Conservation (phyloP, 1,140 invertebrate species). For the Oryzaephilus surinamensis region DNA sequence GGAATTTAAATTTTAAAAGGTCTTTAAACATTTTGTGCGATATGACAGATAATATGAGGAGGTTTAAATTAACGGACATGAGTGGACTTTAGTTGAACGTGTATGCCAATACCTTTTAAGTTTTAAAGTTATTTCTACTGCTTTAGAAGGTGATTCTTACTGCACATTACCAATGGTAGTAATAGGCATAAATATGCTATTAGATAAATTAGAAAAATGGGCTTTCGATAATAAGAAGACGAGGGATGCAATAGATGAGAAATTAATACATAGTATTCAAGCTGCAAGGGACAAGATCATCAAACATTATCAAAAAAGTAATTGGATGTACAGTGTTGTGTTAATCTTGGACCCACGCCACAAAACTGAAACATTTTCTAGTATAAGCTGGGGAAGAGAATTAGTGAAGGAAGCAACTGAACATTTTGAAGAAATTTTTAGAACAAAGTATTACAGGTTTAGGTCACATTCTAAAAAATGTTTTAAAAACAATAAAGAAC, state of each 20-base stretch:
- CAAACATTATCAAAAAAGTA: conserved; percentile 2
- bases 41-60: conserved; percentile 9
- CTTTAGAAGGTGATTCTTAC: conserved; percentile 9
- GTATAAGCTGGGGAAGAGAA: neutral
- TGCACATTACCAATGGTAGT: conserved; percentile 12
- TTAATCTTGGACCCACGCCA: neutral
- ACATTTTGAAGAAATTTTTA: conserved; percentile 12
- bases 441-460: conserved; percentile 8
- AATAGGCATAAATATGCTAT: conserved; percentile 14
- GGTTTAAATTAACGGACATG: conserved; percentile 3
- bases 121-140: conserved; percentile 8
- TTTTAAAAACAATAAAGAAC: neutral
- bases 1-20: conserved; percentile 3
- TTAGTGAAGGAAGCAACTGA: conserved; percentile 2
- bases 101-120: conserved; percentile 7
- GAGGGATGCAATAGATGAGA: conserved; percentile 4
- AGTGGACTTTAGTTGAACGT: conserved; percentile 5
- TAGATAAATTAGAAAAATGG: conserved; percentile 12
- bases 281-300: conserved; percentile 1
- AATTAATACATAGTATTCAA: conserved; percentile 3
- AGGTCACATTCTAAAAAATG: neutral
- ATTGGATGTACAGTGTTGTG: conserved; percentile 3
- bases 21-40: conserved; percentile 9
- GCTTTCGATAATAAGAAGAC: conserved; percentile 8
- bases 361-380: conserved; percentile 1